Percentiles rank a stretch among this genome's conserved stretches.
Evolutionary conservation across 2,797 vertebrate species (phyloP).

Genomic region (Dipus sagitta): DNA sequence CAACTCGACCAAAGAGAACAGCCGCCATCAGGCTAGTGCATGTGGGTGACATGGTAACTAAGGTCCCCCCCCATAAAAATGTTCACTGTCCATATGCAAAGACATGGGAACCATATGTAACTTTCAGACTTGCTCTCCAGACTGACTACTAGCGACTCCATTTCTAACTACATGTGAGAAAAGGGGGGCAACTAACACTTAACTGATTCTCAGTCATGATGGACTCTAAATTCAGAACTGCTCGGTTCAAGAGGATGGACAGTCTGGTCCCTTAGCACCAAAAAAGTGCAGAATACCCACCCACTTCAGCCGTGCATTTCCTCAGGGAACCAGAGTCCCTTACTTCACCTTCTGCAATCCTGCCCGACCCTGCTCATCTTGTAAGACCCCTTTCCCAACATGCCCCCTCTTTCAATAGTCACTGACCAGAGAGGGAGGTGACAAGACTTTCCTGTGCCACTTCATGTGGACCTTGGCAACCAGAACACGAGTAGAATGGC

Average conservation of each 20-base stretch:
- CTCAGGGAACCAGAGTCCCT: neutral
- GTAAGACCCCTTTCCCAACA: neutral
- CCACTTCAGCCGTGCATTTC: neutral
- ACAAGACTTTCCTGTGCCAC: accelerated
- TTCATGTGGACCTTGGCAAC: accelerated
- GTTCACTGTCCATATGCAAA: neutral
- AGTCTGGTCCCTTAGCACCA: neutral
- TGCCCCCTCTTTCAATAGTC: neutral
- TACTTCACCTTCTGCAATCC: neutral
- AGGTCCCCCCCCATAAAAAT: too few relatives aligned
- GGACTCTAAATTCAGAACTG: neutral
- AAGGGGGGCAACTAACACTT: neutral
- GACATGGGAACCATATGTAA: neutral
- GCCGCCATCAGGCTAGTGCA: neutral
- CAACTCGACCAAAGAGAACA: neutral
- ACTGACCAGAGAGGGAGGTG: accelerated
- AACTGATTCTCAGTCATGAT: neutral
- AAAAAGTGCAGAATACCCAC: neutral
- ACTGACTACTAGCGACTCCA: neutral
- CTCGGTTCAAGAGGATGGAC: neutral
- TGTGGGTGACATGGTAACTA: accelerated
- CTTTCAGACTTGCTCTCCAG: neutral
- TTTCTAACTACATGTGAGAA: neutral
- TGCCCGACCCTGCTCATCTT: neutral
- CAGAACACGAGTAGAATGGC: accelerated